These are phyloP conservation scores for Nemoura dubitans DNA, from an alignment of 2,888 invertebrate species.

Conservation along the genomic window DNA sequence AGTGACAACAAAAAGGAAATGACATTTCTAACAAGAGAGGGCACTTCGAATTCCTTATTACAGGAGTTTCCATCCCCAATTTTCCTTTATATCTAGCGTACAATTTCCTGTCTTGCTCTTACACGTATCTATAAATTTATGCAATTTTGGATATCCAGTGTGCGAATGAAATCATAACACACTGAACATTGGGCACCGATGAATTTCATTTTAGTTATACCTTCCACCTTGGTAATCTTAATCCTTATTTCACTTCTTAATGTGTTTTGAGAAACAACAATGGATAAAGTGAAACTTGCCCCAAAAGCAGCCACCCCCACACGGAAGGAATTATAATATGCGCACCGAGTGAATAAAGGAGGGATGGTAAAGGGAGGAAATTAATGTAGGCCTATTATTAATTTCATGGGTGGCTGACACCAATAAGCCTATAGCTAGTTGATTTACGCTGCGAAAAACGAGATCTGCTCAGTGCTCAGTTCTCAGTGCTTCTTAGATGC, in stretches of 20 bases:
- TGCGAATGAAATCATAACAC: not conserved
- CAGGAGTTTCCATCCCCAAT: not conserved
- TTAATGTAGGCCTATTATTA: conserved; percentile 44
- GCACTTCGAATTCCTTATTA: not conserved
- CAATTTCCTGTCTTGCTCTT: not conserved
- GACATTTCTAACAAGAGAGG: not conserved
- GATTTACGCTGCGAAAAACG: conserved; percentile 44
- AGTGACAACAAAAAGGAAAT: not conserved
- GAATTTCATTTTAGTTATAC: not conserved
- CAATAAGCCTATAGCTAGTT: conserved; percentile 44
- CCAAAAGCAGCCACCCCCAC: not conserved
- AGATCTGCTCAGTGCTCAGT: not conserved
- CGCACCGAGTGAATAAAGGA: conserved; percentile 15
- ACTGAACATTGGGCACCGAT: not conserved
- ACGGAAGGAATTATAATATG: not conserved
- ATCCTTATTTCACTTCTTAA: conserved; percentile 12
- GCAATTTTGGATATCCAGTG: not conserved
- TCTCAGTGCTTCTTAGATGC: conserved; percentile 20
- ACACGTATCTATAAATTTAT: not conserved
- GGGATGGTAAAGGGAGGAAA: conserved; percentile 40
- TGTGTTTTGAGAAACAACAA: conserved; percentile 12
- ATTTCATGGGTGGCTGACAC: conserved; percentile 50
- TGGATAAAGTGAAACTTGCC: not conserved
- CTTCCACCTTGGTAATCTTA: conserved; percentile 5
- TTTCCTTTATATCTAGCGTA: not conserved